These are phyloP conservation scores for Muntiacus reevesi DNA, from an alignment of 2,113 vertebrate genomes.

Conservation along the genomic window DNA sequence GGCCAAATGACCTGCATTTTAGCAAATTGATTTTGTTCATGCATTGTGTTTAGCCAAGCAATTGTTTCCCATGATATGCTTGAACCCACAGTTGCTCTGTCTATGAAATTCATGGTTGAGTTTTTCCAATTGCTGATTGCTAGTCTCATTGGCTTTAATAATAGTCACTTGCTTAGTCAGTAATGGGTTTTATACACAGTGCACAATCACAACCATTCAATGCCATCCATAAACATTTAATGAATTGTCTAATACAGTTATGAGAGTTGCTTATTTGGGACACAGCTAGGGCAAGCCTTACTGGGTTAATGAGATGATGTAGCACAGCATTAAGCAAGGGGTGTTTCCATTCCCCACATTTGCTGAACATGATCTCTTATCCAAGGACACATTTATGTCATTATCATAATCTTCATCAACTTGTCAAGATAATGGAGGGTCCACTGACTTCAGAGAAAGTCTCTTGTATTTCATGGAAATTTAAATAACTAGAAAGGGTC, in stretches of 20 bases:
- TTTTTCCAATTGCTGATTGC: slow-evolving; percentile 62
- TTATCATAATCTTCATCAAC: slow-evolving; percentile 55
- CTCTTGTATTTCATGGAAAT: slow-evolving; percentile 1
- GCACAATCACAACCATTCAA: slow-evolving; percentile 45
- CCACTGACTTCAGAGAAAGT: slow-evolving; percentile 22
- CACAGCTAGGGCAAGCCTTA: slow-evolving; percentile 23
- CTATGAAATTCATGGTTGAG: slow-evolving; percentile 68
- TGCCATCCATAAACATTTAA: slow-evolving; percentile 59
- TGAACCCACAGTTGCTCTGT: slow-evolving; percentile 49
- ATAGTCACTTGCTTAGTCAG: slow-evolving; percentile 37
- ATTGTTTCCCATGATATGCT: slow-evolving; percentile 52
- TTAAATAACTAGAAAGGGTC: background rate
- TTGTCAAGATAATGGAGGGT: slow-evolving; percentile 54
- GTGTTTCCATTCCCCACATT: background rate
- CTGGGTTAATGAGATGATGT: slow-evolving; percentile 46
- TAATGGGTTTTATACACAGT: slow-evolving; percentile 48
- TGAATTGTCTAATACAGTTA: slow-evolving; percentile 34
- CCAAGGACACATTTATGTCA: slow-evolving; percentile 44
- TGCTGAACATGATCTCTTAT: slow-evolving; percentile 18
- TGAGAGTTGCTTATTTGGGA: slow-evolving; percentile 36
- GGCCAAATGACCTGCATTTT: slow-evolving; percentile 59
- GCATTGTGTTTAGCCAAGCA: slow-evolving; percentile 60
- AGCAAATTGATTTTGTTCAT: slow-evolving; percentile 56
- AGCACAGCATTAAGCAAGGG: background rate
- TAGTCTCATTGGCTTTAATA: slow-evolving; percentile 56